Base-by-base conservation (phyloP, 92 coral and sea anemone genomes). In the Montipora capitata region DNA sequence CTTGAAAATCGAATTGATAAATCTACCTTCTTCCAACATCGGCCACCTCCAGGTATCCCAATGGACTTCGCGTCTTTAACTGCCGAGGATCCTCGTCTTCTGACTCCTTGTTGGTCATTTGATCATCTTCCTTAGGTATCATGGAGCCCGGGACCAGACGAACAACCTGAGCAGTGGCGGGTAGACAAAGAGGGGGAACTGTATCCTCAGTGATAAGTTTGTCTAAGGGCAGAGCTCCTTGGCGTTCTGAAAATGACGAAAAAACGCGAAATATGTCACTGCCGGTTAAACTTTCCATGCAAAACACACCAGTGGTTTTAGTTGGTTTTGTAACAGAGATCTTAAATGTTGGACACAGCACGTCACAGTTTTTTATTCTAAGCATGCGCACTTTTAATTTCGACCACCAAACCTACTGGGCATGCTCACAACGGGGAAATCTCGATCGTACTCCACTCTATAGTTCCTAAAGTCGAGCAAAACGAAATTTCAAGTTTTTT, bases 151-250 rank as follows among this genome's bases (percentile, higher is more conserved):
- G 95, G 49, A 96, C 95, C 13, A 97, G 71, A 35, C 98, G 98
- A 62, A 94, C 92, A 59, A 97, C 91, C 87, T 97, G 99, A 9
- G 98, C 98, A 42, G 94, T 79, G 76, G 88, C 73, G 35, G 99
- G 89, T 10, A 97, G 95, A 58, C 96, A 92, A 17, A 96, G 88
- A 10, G 94, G 98, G 76, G 73, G 93, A 77, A 88, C 87, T 71
- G 92, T 83, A 41, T 78, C 93, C 11, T 75, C 89, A 12, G 81
- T 18, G 63, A 85, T 76, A 59, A 82, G 56, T 82, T 82, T 72
- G 57, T 82, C 62, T 12, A 82, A 16, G 4, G 87, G 61, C 18
- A 59, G 59, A 2, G 14, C 62, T 72, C 3, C 45, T 42, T 51
- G 69, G 2, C 35, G 27, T 68, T 82, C 87, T 82, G 15, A 52